These are phyloP conservation scores for Eueremaeus valkanovi DNA, from an alignment of 2,888 invertebrate species.

Conservation along the genomic window DNA sequence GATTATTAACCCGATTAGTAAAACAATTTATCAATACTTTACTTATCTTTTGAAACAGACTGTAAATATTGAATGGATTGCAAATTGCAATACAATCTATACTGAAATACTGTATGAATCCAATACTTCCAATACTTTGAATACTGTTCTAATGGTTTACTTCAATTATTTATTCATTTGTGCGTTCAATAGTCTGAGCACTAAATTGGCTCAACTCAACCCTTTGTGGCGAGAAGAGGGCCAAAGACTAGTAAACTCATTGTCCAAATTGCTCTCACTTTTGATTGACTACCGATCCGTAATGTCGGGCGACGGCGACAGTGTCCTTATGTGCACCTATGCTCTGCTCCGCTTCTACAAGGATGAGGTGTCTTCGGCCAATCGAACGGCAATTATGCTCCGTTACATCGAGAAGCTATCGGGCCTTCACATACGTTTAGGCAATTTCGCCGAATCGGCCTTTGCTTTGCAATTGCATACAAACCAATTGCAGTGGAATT, in stretches of 20 bases:
- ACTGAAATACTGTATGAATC: too few species aligned
- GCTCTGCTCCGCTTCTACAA: conserved; percentile 93
- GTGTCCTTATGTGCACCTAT: conserved; percentile 70
- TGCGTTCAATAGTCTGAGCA: conserved; percentile 63
- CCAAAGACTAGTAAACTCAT: conserved; percentile 84
- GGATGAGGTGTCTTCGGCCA: conserved; percentile 69
- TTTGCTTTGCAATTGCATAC: conserved; percentile 91
- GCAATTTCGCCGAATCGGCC: conserved; percentile 90
- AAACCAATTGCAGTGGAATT: conserved; percentile 76
- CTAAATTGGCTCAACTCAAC: conserved; percentile 75
- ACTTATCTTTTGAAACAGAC: too few species aligned
- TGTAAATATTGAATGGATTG: too few species aligned
- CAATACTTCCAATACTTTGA: not conserved
- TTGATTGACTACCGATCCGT: conserved; percentile 87
- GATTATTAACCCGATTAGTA: too few species aligned
- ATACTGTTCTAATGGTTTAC: not conserved
- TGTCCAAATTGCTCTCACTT: conserved; percentile 79
- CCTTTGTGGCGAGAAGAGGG: conserved; percentile 89
- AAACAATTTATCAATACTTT: too few species aligned
- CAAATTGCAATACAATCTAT: too few species aligned
- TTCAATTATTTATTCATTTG: conserved; percentile 18
- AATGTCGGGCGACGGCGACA: conserved; percentile 60
- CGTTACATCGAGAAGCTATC: conserved; percentile 92
- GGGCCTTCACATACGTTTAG: conserved; percentile 82
- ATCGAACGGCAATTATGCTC: conserved; percentile 90